A percentile compares a stretch with the other conserved stretches of the same genome.
Conservation (phyloP, 2,113 vertebrate species). For the Pangasianodon gigas region DNA sequence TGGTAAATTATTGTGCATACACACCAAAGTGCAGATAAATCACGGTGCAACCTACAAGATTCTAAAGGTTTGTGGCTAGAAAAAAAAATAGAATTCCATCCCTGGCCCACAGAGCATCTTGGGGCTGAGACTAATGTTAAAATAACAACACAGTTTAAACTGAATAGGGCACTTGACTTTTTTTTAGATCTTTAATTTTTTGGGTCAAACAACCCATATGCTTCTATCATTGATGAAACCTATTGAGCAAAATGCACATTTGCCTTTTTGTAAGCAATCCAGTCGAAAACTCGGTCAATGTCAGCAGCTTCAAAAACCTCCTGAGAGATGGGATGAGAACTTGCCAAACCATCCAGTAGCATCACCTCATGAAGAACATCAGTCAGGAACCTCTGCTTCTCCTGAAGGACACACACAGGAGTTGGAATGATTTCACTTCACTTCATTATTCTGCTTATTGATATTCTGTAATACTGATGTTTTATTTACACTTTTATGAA, state of each 20-base stretch:
- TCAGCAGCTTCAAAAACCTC: constrained; percentile 89
- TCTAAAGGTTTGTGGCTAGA: no score
- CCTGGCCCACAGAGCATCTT: not conserved
- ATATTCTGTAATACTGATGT: not conserved
- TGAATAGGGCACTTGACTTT: not conserved
- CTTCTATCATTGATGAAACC: not conserved
- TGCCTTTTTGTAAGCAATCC: constrained; percentile 98
- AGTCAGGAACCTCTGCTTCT: constrained; percentile 96
- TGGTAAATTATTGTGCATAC: no score
- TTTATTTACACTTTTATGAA: not conserved
- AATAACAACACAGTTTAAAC: not conserved
- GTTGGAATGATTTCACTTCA: not conserved
- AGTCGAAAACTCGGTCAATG: constrained; percentile 94
- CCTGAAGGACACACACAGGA: constrained; percentile 69
- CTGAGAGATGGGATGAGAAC: constrained; percentile 95
- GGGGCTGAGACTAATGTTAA: not conserved
- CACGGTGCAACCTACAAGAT: no score
- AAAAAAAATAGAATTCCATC: not conserved
- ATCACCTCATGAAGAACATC: constrained; percentile 97
- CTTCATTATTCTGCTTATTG: not conserved
- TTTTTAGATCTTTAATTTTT: not conserved
- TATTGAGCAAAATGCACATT: constrained; percentile 30
- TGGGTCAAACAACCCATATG: not conserved
- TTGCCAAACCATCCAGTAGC: constrained; percentile 89
- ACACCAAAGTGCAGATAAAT: no score